Conservation (phyloP, 2,113 vertebrate species). For the Megaceryle maxima region DNA sequence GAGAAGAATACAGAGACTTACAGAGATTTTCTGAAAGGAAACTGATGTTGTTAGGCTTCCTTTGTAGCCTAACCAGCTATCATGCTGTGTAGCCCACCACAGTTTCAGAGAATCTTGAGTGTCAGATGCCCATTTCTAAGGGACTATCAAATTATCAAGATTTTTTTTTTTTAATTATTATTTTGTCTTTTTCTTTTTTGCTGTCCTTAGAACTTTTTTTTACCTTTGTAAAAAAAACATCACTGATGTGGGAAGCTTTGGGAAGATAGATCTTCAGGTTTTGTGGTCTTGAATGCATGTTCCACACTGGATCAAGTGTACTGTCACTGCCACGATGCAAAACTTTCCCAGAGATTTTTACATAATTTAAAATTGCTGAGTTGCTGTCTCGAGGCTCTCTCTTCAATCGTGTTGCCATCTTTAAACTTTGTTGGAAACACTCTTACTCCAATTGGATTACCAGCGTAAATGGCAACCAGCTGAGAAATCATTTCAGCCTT, state of each 20-base stretch:
- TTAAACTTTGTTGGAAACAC: not conserved
- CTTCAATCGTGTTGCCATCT: not conserved
- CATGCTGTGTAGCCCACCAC: not conserved
- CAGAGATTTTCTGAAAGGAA: not conserved
- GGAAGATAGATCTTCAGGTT: not conserved
- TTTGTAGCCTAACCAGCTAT: not conserved
- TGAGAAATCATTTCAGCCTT: conserved; percentile 4
- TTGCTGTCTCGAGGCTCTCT: not conserved
- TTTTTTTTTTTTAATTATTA: not conserved
- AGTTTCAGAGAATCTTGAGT: not conserved
- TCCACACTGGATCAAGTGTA: not conserved
- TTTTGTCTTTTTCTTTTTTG: not conserved
- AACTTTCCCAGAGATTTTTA: not conserved
- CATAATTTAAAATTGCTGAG: not conserved
- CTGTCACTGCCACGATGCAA: not conserved
- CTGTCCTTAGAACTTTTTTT: too few species aligned
- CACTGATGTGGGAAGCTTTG: not conserved
- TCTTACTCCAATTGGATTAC: not conserved
- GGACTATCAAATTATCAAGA: not conserved
- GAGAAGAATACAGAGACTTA: not conserved
- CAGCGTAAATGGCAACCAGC: not conserved
- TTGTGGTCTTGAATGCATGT: not conserved
- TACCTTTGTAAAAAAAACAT: not conserved
- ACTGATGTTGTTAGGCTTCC: not conserved
- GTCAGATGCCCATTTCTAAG: not conserved